Conservation (phyloP, 1,140 invertebrate genomes). For the Aphelinus atriplicis region DNA sequence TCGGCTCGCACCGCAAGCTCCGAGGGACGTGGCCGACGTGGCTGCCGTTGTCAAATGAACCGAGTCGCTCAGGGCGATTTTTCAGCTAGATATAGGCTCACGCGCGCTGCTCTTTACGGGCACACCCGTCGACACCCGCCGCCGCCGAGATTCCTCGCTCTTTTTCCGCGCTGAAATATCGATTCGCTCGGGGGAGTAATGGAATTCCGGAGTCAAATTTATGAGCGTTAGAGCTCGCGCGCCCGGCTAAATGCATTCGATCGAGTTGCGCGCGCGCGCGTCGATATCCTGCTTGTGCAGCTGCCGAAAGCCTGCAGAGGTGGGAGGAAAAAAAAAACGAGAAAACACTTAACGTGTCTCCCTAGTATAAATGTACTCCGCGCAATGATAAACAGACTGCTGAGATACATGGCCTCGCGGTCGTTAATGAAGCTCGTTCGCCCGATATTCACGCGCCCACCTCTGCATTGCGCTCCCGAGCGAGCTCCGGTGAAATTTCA, state of each 20-base stretch:
- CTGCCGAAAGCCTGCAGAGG: no score
- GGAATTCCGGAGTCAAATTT: constrained; percentile 59
- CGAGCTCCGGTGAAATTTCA: not conserved
- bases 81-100: constrained; percentile 24
- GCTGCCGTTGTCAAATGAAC: constrained; percentile 30
- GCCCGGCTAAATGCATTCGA: constrained; percentile 11
- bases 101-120: not conserved
- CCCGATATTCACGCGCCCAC: no score
- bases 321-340: not conserved
- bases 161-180: constrained; percentile 50
- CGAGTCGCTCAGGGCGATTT: constrained; percentile 29
- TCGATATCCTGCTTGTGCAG: not conserved
- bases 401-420: not conserved
- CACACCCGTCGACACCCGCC: constrained; percentile 8
- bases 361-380: constrained; percentile 25
- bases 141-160: constrained; percentile 35
- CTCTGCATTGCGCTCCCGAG: not conserved
- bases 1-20: not conserved
- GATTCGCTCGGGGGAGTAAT: constrained; percentile 53
- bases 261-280: not conserved
- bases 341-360: constrained; percentile 23
- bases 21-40: not conserved
- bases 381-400: not conserved
- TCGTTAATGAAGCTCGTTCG: not conserved
- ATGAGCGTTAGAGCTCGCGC: constrained; percentile 45